Percentiles rank a stretch among this genome's conserved stretches.
phyloP scores from a whole-genome alignment of 2,888 invertebrate species.

The Orthosia cruda region DNA sequence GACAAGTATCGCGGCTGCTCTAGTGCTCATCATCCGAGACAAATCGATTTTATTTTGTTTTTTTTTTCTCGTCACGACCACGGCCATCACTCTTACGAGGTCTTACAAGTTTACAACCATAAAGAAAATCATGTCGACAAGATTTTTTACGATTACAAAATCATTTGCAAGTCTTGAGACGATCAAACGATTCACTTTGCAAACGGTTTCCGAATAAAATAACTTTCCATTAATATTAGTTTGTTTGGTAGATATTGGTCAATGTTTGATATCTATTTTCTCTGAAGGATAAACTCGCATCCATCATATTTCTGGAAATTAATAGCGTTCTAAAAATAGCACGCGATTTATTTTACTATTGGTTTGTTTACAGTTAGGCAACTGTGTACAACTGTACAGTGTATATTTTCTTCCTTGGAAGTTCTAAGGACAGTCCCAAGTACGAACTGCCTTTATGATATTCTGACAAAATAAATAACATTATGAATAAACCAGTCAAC shows the following conservation, averaged over 20 bases:
- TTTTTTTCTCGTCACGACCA: conserved; percentile 80
- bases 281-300: conserved; percentile 42
- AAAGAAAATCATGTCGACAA: conserved; percentile 35
- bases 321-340: conserved; percentile 36
- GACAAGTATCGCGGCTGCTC: conserved; percentile 77
- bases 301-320: conserved; percentile 48
- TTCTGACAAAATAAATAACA: background rate
- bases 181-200: conserved; percentile 22
- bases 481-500: background rate
- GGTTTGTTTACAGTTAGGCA: conserved; percentile 12
- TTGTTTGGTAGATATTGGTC: conserved; percentile 40
- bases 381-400: background rate
- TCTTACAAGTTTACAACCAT: conserved; percentile 52
- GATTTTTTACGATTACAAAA: conserved; percentile 40
- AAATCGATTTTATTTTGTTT: conserved; percentile 82
- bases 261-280: conserved; percentile 43
- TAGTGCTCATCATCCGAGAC: conserved; percentile 85
- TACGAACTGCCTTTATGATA: background rate
- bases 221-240: conserved; percentile 37
- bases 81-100: conserved; percentile 73
- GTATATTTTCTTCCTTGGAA: background rate
- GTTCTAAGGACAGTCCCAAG: background rate
- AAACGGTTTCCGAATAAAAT: conserved; percentile 34
- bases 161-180: conserved; percentile 7
- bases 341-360: conserved; percentile 23